Base-by-base conservation (phyloP, 23 tunicate genomes). In the Trididemnum nubilum region DNA sequence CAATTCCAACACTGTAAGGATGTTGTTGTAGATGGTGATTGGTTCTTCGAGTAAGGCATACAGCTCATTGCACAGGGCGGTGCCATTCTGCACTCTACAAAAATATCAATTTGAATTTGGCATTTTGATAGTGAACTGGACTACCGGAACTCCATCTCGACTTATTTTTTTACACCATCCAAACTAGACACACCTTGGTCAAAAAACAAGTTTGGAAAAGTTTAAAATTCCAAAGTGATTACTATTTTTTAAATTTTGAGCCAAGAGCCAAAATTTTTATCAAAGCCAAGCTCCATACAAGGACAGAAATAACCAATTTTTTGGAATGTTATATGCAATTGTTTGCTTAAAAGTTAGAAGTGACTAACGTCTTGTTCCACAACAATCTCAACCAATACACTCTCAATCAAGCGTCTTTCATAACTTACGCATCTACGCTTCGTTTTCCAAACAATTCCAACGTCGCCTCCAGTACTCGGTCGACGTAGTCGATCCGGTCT, bases 381-480 rank as follows among this genome's bases (percentile, higher is more conserved):
- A n/a, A n/a, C n/a, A n/a, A n/a, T n/a, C n/a, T n/a, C n/a, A n/a
- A n/a, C n/a, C n/a, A n/a, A n/a, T n/a, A n/a, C n/a, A n/a, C n/a
- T n/a, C n/a, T 44, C 54, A 44, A 44, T 44, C 9, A 44, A 44
- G 15, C 54, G 12, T 7, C 9, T 7, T 44, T 9, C 21, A 40
- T 0, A 32, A 82, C 86, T 32, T 33, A 82, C 86, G 85, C 31
- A 27, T 91, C 91, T 2, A 86, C 69, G 38, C 82, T 86, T 77
- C 91, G 36, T 18, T 77, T 81, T 19, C 84, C 86, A 73, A 94
- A 80, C 75, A 94, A 82, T 40, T 88, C 90, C 28, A 88, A 77
- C 0, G 98, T 94, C 22, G 98, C 86, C 50, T 86, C 86, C 21
- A 88, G 40, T 35, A 94, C 92, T 71, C 81, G 92, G 50, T 94